Percentiles rank a stretch among this genome's conserved stretches.
Evolutionary conservation across 1,140 invertebrate species (phyloP).

Genomic region (Diprion similis): DNA sequence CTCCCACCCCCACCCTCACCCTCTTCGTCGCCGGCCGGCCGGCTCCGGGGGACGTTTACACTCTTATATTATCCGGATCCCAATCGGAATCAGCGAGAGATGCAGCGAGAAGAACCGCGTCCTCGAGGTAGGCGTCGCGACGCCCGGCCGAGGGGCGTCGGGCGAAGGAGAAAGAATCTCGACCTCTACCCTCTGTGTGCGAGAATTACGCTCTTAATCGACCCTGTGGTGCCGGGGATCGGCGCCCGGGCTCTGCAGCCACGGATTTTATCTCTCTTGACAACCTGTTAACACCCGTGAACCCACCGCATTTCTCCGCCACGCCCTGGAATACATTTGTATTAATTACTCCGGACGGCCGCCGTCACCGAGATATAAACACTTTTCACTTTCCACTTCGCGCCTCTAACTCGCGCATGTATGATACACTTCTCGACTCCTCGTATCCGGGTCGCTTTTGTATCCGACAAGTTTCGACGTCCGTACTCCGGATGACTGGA

Average conservation of each 20-base stretch:
- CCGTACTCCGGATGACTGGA: too few species aligned
- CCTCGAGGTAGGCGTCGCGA: not conserved
- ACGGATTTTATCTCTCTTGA: not conserved
- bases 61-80: slow-evolving; percentile 47
- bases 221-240: too few species aligned
- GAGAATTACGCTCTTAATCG: slow-evolving; percentile 47
- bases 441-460: too few species aligned
- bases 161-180: slow-evolving; percentile 46
- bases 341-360: not conserved
- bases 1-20: slow-evolving; percentile 24
- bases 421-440: not conserved
- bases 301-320: slow-evolving; percentile 1
- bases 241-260: not conserved
- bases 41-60: not conserved
- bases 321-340: slow-evolving; percentile 1
- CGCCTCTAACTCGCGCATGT: not conserved
- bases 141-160: slow-evolving; percentile 8
- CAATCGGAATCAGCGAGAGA: slow-evolving; percentile 22
- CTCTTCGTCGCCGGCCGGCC: too few species aligned
- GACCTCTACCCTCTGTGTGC: slow-evolving; percentile 29
- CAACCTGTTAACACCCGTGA: not conserved
- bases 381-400: not conserved
- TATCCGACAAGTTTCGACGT: too few species aligned
- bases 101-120: slow-evolving; percentile 1
- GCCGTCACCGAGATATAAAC: not conserved